A percentile compares a stretch with the other conserved stretches of the same genome.
Conservation (phyloP, 2,797 vertebrate genomes). For the Sebastes iracundus region DNA sequence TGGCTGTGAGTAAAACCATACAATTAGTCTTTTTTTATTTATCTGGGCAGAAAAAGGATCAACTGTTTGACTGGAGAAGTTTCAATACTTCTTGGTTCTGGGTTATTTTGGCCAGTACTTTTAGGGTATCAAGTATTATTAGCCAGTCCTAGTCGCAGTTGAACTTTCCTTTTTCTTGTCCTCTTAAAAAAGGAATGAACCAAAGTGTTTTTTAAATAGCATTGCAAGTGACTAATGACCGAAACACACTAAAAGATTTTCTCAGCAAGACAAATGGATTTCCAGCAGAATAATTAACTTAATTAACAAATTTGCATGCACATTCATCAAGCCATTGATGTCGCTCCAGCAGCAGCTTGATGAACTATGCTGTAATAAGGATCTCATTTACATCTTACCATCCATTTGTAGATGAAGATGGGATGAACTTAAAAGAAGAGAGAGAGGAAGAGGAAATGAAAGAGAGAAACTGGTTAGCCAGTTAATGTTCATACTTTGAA, state of each 20-base stretch:
- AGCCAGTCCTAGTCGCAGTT: too few species aligned
- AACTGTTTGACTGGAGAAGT: too few species aligned
- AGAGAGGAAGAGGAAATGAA: background rate
- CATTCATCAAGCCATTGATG: slow-evolving; percentile 99
- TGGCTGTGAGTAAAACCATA: too few species aligned
- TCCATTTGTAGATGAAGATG: slow-evolving; percentile 85
- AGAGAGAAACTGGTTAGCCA: background rate
- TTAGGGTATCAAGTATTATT: too few species aligned
- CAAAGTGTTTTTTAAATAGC: slow-evolving; percentile 91
- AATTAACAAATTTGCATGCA: slow-evolving; percentile 99
- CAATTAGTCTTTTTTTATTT: too few species aligned
- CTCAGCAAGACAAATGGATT: slow-evolving; percentile 98
- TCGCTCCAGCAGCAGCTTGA: slow-evolving; percentile 95
- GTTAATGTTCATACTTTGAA: background rate
- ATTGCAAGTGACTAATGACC: slow-evolving; percentile 92
- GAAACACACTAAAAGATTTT: slow-evolving; percentile 92
- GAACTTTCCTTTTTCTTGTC: background rate
- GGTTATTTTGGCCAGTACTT: too few species aligned
- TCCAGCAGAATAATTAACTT: slow-evolving; percentile 99
- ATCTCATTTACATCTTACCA: slow-evolving; percentile 97
- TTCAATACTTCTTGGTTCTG: too few species aligned
- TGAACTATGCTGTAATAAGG: slow-evolving; percentile 95
- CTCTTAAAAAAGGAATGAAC: slow-evolving; percentile 83
- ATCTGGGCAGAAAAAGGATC: too few species aligned
- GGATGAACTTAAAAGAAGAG: slow-evolving; percentile 23